Evolutionary conservation across 2,797 vertebrate species (phyloP), one percentile per base, ranked within the genome.

Genomic region (Erpetoichthys calabaricus): DNA sequence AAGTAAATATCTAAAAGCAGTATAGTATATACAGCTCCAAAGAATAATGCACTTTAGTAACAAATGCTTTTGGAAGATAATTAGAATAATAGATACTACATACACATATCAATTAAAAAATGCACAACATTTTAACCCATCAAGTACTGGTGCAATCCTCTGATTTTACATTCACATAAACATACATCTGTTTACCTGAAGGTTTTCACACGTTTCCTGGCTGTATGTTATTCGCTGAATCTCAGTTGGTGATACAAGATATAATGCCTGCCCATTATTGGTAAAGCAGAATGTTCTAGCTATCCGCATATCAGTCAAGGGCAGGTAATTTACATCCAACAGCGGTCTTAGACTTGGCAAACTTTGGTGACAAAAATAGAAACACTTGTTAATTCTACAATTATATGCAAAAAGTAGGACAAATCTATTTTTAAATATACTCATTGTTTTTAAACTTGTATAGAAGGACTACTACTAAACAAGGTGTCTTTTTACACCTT

Each of bases 261-360:
- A 99, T 73, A 96, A 86, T 42, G 94, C 94, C 78, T 99, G 94
- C 66, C 95, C 95, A 7, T 97, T 88, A 78, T 99, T 93, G 66
- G 92, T 91, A 80, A 98, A 99, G 80, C 94, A 98, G 86, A 99
- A 99, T 0, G 95, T 99, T 74, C 95, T 89, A 65, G 95, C 95
- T 91, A 99, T 99, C 75, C 95, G 82, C 95, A 98, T 98, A 72
- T 99, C 94, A 58, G 94, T 98, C 70, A 99, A 83, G 42, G 94
- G 95, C 80, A 99, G 79, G 80, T 99, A 99, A 84, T 95, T 97
- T 47, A 98, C 89, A 74, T 99, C 95, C 88, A 98, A 73, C 59
- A 99, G 74, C 2, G 95, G 94, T 77, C 95, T 91, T 78, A 98
- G 82, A 60, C 93, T 93, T 3, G 95, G 95, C 75, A 99, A 84